phyloP scores from a whole-genome alignment of 2,888 invertebrate genomes.

The Acleris emargana region DNA sequence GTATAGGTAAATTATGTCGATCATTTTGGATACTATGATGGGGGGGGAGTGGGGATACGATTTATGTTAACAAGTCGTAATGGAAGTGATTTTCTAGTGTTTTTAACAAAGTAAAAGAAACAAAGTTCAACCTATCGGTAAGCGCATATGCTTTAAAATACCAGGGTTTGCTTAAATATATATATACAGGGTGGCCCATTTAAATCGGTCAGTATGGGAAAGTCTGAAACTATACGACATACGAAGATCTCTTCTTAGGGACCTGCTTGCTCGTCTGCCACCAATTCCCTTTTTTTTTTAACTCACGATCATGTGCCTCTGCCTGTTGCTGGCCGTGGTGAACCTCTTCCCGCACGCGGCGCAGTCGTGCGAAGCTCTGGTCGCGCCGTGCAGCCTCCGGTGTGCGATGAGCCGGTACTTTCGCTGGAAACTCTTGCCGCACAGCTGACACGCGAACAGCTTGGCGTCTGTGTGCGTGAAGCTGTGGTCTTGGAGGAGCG shows the following conservation, averaged over 20 bases:
- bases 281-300: background rate
- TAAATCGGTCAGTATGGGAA: too few species aligned
- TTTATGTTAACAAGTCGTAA: background rate
- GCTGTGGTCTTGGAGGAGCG: slow-evolving; percentile 70
- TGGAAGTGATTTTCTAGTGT: too few species aligned
- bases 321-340: slow-evolving; percentile 68
- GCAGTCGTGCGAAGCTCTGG: slow-evolving; percentile 65
- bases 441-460: slow-evolving; percentile 70
- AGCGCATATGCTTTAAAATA: too few species aligned
- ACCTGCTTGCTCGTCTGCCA: too few species aligned
- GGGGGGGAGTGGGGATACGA: background rate
- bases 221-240: too few species aligned
- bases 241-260: too few species aligned
- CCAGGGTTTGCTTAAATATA: too few species aligned
- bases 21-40: too few species aligned
- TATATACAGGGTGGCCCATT: too few species aligned
- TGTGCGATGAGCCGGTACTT: slow-evolving; percentile 72
- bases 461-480: slow-evolving; percentile 75
- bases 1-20: too few species aligned
- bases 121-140: too few species aligned
- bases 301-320: slow-evolving; percentile 76
- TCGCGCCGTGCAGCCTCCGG: slow-evolving; percentile 61
- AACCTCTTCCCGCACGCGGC: slow-evolving; percentile 72
- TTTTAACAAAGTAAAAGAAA: too few species aligned
- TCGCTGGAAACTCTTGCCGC: slow-evolving; percentile 69